Evolutionary conservation across 37 sponge, comb jelly and placozoan species (phyloP).

Genomic region (Aphrocallistes beatrix): DNA sequence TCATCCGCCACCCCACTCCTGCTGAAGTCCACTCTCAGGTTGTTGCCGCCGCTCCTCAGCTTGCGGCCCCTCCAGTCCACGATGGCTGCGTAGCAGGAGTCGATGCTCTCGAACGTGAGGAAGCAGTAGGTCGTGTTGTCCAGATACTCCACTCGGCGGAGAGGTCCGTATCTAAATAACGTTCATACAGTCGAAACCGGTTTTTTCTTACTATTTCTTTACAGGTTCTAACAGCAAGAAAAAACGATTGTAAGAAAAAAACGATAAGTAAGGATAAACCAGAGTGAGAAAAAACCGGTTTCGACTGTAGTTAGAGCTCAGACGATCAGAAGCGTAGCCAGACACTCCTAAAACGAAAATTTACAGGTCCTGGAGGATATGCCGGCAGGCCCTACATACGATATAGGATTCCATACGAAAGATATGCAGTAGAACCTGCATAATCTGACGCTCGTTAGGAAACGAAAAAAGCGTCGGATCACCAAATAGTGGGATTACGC

Average conservation of each 20-base stretch:
- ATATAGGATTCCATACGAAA: too few relatives aligned
- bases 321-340: too few relatives aligned
- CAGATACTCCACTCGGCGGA: not conserved
- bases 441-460: too few relatives aligned
- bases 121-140: conserved; percentile 4
- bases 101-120: not conserved
- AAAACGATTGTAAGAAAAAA: not conserved
- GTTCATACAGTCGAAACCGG: too few relatives aligned
- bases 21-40: conserved; percentile 13
- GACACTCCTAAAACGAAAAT: too few relatives aligned
- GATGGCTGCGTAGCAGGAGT: conserved; percentile 1
- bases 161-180: not conserved
- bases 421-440: too few relatives aligned
- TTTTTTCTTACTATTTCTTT: too few relatives aligned
- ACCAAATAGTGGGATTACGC: too few relatives aligned
- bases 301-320: not conserved
- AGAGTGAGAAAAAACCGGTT: not conserved
- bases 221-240: not conserved
- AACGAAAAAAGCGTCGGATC: too few relatives aligned
- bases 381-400: too few relatives aligned
- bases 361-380: too few relatives aligned
- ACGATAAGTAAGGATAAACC: not conserved
- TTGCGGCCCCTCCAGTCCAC: conserved; percentile 9
- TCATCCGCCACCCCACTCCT: not conserved
- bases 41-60: not conserved